phyloP scores from a whole-genome alignment of 2,888 invertebrate genomes.

The Bimastos eiseni region DNA sequence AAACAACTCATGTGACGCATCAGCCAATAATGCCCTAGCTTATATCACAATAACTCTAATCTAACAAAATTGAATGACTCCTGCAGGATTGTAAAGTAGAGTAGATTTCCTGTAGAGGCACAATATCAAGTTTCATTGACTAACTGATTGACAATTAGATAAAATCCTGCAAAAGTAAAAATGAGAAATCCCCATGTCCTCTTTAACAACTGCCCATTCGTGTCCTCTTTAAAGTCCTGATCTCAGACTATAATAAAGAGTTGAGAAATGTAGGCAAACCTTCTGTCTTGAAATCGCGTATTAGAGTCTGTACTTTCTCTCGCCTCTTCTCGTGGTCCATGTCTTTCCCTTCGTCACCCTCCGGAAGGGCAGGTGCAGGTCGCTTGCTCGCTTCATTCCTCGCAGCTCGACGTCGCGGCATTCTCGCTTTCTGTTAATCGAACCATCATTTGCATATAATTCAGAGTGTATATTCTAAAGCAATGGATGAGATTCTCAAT shows the following conservation, averaged over 20 bases:
- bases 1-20: neutral
- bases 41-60: neutral
- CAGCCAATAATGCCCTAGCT: neutral
- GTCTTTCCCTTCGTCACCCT: constrained; percentile 27
- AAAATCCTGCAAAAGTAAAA: neutral
- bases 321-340: constrained; percentile 25
- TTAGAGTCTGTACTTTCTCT: constrained; percentile 28
- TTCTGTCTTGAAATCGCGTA: constrained; percentile 24
- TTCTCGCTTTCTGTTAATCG: neutral
- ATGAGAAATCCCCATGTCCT: no score
- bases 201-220: no score
- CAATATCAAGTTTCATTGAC: no score
- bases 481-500: neutral
- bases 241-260: neutral
- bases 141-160: neutral
- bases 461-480: neutral
- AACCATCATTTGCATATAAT: neutral
- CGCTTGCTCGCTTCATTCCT: neutral
- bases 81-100: neutral
- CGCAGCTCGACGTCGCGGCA: constrained; percentile 30
- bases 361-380: constrained; percentile 24
- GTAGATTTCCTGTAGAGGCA: no score
- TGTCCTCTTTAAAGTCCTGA: no score
- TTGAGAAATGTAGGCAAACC: neutral
- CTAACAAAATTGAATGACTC: neutral